These are phyloP conservation scores for Acanthochromis polyacanthus DNA, from an alignment of 2,113 vertebrate species.

Conservation along the genomic window DNA sequence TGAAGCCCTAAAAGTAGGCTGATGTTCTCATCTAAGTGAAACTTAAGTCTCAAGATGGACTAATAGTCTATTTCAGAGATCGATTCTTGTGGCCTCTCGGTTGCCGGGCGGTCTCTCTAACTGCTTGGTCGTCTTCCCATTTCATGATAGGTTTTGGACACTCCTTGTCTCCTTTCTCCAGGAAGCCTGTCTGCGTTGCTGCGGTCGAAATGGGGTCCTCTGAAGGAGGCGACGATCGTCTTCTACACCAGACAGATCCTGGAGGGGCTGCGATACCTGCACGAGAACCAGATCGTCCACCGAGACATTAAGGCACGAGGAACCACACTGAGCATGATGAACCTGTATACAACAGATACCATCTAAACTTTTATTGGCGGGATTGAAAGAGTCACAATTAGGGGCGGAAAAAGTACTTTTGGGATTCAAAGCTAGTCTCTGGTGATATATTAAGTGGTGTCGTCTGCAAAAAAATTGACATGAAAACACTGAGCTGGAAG, in stretches of 20 bases:
- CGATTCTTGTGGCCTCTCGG: constrained; percentile 26
- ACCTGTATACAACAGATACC: background rate
- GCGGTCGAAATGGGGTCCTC: constrained; percentile 96
- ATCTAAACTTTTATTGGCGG: too few species aligned
- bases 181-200: constrained; percentile 97
- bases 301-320: constrained; percentile 94
- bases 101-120: constrained; percentile 50
- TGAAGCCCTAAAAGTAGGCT: background rate
- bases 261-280: constrained; percentile 96
- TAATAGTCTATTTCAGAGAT: background rate
- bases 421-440: too few species aligned
- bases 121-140: constrained; percentile 53
- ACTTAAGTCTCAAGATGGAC: background rate
- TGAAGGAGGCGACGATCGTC: constrained; percentile 97
- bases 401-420: too few species aligned
- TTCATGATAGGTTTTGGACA: constrained; percentile 62
- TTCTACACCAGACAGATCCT: constrained; percentile 99
- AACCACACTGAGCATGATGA: background rate
- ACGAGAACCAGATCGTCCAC: constrained; percentile 99
- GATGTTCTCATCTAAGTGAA: background rate
- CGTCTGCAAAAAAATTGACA: too few species aligned
- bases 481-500: too few species aligned
- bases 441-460: too few species aligned
- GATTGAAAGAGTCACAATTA: too few species aligned
- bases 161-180: constrained; percentile 73